phyloP scores from a whole-genome alignment of 2,888 invertebrate genomes.

The Cryptus viduatorius region DNA sequence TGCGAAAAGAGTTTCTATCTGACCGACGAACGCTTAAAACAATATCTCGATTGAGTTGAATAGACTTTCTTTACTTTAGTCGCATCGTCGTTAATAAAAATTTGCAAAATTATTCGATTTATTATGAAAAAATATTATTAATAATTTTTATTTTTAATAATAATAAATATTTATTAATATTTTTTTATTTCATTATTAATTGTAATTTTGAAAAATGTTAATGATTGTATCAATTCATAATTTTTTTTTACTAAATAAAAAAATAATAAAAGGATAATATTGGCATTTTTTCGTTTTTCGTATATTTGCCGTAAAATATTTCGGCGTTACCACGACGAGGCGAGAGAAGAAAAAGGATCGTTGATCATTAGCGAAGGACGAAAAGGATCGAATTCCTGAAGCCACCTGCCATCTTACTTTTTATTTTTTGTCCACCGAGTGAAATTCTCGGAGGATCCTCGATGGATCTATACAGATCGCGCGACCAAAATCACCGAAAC shows the following conservation, averaged over 20 bases:
- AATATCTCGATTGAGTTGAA: not conserved
- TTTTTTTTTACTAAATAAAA: too few relatives aligned
- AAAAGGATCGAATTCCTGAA: conserved; percentile 38
- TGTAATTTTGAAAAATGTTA: too few relatives aligned
- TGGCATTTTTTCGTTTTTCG: not conserved
- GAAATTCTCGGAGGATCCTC: conserved; percentile 8
- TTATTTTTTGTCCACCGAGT: conserved; percentile 3
- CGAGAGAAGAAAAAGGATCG: conserved; percentile 30
- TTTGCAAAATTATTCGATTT: not conserved
- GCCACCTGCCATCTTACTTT: conserved; percentile 52
- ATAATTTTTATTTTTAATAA: too few relatives aligned
- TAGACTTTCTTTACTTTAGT: not conserved
- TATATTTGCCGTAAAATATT: not conserved
- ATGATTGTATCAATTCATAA: too few relatives aligned
- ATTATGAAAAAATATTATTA: not conserved
- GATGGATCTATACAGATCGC: conserved; percentile 6
- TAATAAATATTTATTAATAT: not conserved
- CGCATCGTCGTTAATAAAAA: not conserved
- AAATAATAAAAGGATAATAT: not conserved
- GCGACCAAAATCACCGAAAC: not conserved
- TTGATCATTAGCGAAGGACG: conserved; percentile 38
- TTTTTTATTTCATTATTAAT: not conserved
- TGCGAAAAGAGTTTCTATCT: not conserved
- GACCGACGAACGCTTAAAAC: conserved; percentile 15
- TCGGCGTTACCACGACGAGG: not conserved